Evolutionary conservation across 2,797 vertebrate species (phyloP), one percentile per base, ranked within the genome.

Genomic region (Darevskia mixta): DNA sequence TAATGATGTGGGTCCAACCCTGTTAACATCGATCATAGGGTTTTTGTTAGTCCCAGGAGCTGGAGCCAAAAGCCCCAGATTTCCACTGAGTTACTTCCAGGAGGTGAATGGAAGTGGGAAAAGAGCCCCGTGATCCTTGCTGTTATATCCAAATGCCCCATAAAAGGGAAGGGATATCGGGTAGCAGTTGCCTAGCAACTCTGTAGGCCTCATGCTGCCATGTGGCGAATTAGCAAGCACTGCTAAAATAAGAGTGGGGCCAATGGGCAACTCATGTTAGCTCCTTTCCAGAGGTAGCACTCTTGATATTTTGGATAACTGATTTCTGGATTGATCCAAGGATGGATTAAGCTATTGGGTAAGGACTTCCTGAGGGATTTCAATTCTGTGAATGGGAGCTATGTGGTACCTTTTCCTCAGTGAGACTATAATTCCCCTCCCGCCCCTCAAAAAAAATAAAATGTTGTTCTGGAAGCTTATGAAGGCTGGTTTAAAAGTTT

Each of bases 391-490:
- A 77, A 83, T 83, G 45, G 45, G 35, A 43, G 0, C 49, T 45
- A 15, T 64, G 17, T 49, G 23, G 67, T 55, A 82, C 81, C 41
- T 45, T 0, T 1, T 69, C 25, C 29, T 69, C 43, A 87, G n/a
- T 43, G 45, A 10, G 10, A 18, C n/a, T 25, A 9, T 89, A 18
- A 18, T 25, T 75, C 4, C 35, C 25, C n/a, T 43, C 76, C 58
- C 13, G 1, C 49, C 49, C 1, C 13, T 55, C 13, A 15, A 55
- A 45, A 8, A 77, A 23, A 55, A 43, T 75, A 85, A 15, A 81
- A 85, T 20, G 72, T 79, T n/a, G 87, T 91, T 79, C 32, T 88
- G 73, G 86, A 85, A 17, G 45, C 25, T 79, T 10, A 3, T n/a
- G 72, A 73, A 82, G 88, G 20, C 81, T 2, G 77, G 49, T 27